A percentile compares a stretch with the other conserved stretches of the same genome.
Evolutionary conservation across 2,888 invertebrate genomes (phyloP).

Genomic region (Mongoloraphidia duomilia): DNA sequence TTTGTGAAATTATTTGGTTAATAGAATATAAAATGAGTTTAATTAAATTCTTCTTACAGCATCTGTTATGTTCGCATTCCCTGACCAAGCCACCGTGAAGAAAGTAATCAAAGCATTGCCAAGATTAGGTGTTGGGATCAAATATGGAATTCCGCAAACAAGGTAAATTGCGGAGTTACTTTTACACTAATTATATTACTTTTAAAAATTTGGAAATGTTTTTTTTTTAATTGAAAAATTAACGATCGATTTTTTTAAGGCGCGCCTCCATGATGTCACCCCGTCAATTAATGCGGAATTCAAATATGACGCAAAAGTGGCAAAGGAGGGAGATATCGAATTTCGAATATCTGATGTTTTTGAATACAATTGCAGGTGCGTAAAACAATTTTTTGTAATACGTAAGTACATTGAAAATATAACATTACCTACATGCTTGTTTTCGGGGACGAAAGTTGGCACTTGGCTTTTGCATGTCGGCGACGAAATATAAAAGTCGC

Average conservation of each 20-base stretch:
- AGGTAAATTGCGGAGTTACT: conserved; percentile 42
- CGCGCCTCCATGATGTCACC: conserved; percentile 98
- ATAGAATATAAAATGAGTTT: too few species aligned
- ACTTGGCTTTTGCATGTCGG: too few species aligned
- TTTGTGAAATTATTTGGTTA: too few species aligned
- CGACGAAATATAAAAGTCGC: too few species aligned
- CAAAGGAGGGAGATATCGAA: conserved; percentile 97
- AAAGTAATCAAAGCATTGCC: conserved; percentile 96
- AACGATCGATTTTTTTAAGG: conserved; percentile 29
- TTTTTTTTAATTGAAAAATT: not conserved
- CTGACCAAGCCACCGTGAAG: conserved; percentile 93
- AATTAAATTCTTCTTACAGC: conserved; percentile 48
- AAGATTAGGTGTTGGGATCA: conserved; percentile 95
- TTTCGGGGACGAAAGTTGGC: too few species aligned
- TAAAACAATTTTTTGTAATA: conserved; percentile 6
- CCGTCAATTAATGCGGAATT: conserved; percentile 94
- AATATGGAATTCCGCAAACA: conserved; percentile 97
- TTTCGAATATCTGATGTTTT: conserved; percentile 99
- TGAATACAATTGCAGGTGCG: conserved; percentile 96
- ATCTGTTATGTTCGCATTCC: conserved; percentile 97
- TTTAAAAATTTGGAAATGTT: not conserved
- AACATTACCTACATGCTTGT: too few species aligned
- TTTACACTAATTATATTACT: not conserved
- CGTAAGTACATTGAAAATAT: not conserved
- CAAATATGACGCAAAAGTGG: conserved; percentile 99